Base-by-base conservation (phyloP, 2,797 vertebrate species). In the Sebastes trivittatus region DNA sequence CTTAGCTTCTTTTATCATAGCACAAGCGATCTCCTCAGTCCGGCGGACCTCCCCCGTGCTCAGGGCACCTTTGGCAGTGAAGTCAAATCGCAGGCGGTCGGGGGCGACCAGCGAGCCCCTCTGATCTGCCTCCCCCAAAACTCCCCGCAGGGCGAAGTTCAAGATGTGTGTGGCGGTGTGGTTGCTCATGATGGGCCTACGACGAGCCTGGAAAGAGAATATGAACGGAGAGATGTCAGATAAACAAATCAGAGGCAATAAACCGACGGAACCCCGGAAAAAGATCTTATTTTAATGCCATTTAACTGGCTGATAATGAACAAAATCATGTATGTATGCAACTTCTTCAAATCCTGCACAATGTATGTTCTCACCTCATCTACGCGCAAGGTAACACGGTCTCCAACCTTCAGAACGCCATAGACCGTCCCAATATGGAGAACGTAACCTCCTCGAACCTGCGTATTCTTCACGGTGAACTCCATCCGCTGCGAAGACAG, bases 101-200 rank as follows among this genome's bases (percentile, higher is more conserved):
- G 98, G 93, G 1, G 98, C 98, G 0, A 99, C 98, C 81, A 99
- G 93, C 0, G 98, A 99, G 1, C 98, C 98, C 42, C 96, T 96
- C 94, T 99, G 98, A 86, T 99, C 98, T 0, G 98, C 98, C 85
- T 99, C 98, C 0, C 98, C 98, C 52, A 99, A 87, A 16, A 99
- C 98, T 0, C 95, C 95, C 29, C 98, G 96, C 88, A 99, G 90
- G 58, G 97, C 97, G 0, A 98, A 99, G 96, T 99, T 99, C 61
- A 99, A 93, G 89, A 99, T 98, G 95, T 99, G 98, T 0, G 98
- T 99, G 66, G 97, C 97, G 0, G 98, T 99, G 93, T 99, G 98
- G 95, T 99, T 99, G 93, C 97, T 99, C 98, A 99, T 99, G 91
- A 99, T 92, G 0, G 97, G 97, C 83, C 96, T 95, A 2, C 98